Evolutionary conservation across 2,888 invertebrate species (phyloP).

Genomic region (Calameuta pallipes): DNA sequence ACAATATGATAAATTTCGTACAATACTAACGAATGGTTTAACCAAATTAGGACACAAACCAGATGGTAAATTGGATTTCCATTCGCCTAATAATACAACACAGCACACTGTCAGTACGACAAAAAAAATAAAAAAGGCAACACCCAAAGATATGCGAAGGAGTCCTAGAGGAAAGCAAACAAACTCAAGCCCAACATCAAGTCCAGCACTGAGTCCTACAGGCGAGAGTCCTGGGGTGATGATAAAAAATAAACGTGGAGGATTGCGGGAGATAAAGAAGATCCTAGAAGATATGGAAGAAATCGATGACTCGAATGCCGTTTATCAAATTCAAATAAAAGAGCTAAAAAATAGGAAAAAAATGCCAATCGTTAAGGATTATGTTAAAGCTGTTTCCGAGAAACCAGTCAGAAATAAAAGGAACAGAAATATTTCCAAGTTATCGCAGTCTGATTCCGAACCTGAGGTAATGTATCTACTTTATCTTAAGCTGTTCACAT

Average conservation of each 20-base stretch:
- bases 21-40: conserved; percentile 75
- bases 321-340: conserved; percentile 56
- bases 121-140: conserved; percentile 21
- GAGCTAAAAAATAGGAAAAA: conserved; percentile 41
- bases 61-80: conserved; percentile 73
- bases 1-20: conserved; percentile 78
- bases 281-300: conserved; percentile 45
- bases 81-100: conserved; percentile 30
- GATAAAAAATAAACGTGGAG: conserved; percentile 52
- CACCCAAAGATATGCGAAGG: conserved; percentile 16
- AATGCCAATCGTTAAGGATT: conserved; percentile 9
- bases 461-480: conserved; percentile 40
- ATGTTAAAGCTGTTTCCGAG: background rate
- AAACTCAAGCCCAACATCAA: background rate
- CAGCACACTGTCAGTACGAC: background rate
- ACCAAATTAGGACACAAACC: conserved; percentile 72
- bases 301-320: conserved; percentile 49
- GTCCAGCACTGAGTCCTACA: background rate
- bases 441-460: conserved; percentile 42
- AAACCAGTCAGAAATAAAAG: conserved; percentile 21
- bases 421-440: conserved; percentile 15
- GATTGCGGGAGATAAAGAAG: conserved; percentile 44
- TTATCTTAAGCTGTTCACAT: conserved; percentile 4
- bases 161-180: conserved; percentile 24
- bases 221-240: conserved; percentile 49